Percentiles rank a stretch among this genome's conserved stretches.
Evolutionary conservation across 2,888 invertebrate genomes (phyloP).

Genomic region (Eueremaeus valkanovi): DNA sequence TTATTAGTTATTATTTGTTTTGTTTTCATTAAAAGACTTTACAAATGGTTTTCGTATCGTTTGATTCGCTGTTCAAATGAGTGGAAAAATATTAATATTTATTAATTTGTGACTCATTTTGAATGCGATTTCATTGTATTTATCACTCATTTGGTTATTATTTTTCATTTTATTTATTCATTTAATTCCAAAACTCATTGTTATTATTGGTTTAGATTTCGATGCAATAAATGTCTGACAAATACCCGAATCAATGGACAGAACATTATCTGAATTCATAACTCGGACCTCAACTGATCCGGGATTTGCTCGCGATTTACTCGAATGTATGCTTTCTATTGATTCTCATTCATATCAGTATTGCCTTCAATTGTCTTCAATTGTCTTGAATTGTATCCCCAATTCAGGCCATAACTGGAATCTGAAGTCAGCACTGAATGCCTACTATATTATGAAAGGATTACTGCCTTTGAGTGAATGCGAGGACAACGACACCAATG

Average conservation of each 20-base stretch:
- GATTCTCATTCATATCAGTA: background rate
- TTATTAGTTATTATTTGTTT: background rate
- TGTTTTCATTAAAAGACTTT: background rate
- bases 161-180: background rate
- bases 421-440: slow-evolving; percentile 46
- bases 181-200: too few relatives aligned
- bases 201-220: background rate
- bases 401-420: slow-evolving; percentile 48
- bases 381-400: background rate
- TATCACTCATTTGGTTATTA: background rate
- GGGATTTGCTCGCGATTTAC: slow-evolving; percentile 48
- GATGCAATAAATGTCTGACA: background rate
- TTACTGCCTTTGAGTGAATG: slow-evolving; percentile 40
- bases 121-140: too few relatives aligned
- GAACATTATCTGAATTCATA: slow-evolving; percentile 48
- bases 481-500: slow-evolving; percentile 4
- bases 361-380: background rate
- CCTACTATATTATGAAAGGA: slow-evolving; percentile 48
- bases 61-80: background rate
- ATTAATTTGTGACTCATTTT: background rate
- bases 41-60: background rate
- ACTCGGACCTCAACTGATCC: slow-evolving; percentile 48
- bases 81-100: background rate
- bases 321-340: slow-evolving; percentile 44
- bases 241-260: slow-evolving; percentile 47